Conservation (phyloP, 2,888 invertebrate species). For the Spodoptera exigua region DNA sequence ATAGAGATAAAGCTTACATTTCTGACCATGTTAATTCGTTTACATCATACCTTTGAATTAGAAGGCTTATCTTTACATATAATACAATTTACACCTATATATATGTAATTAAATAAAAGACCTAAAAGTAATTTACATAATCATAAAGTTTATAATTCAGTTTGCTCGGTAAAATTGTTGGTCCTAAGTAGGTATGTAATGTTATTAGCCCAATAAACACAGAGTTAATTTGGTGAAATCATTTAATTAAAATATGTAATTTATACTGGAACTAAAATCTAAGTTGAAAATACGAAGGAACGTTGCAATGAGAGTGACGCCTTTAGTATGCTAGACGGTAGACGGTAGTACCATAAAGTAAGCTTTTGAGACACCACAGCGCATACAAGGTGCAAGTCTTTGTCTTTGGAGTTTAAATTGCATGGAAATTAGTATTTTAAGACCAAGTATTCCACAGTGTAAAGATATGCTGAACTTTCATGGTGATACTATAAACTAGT, state of each 20-base stretch:
- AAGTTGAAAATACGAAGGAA: slow-evolving; percentile 13
- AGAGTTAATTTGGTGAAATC: slow-evolving; percentile 26
- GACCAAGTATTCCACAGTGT: slow-evolving; percentile 26
- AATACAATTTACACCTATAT: neutral
- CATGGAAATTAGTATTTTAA: slow-evolving; percentile 45
- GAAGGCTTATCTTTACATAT: slow-evolving; percentile 6
- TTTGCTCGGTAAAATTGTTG: slow-evolving; percentile 15
- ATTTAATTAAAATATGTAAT: neutral
- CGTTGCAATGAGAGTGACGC: slow-evolving; percentile 9
- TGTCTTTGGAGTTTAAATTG: slow-evolving; percentile 35
- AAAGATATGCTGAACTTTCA: slow-evolving; percentile 5
- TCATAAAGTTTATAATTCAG: slow-evolving; percentile 10
- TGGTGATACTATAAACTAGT: too few species aligned
- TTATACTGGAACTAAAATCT: slow-evolving; percentile 9
- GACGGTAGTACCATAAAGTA: slow-evolving; percentile 21
- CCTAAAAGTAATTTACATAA: slow-evolving; percentile 18
- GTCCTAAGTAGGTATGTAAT: slow-evolving; percentile 20
- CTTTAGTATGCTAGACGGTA: slow-evolving; percentile 9
- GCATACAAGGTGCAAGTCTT: slow-evolving; percentile 31
- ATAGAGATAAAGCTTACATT: slow-evolving; percentile 12
- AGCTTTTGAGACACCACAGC: slow-evolving; percentile 37
- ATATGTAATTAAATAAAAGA: slow-evolving; percentile 9
- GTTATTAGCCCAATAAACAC: slow-evolving; percentile 24
- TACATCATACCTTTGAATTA: neutral
- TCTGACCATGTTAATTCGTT: slow-evolving; percentile 8